Evolutionary conservation across 2,113 vertebrate genomes (phyloP), one percentile per base, ranked within the genome.

Genomic region (Pedetes capensis): DNA sequence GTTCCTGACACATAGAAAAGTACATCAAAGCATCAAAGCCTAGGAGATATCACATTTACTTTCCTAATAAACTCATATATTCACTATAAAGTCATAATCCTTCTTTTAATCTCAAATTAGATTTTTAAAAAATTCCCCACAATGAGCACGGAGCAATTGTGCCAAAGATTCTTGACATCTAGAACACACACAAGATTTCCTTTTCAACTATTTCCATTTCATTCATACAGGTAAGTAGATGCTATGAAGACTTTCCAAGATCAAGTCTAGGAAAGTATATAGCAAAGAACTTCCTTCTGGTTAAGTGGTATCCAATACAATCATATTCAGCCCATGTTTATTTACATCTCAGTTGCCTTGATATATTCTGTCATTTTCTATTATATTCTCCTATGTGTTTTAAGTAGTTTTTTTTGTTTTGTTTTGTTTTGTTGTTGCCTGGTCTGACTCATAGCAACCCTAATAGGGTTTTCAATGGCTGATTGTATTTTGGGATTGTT

Each of bases 391-490:
- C 95, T 94, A 71, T 95, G 91, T 90, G 96, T 39, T 93, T 76
- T 92, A 78, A 97, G 94, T 61, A 96, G 74, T 83, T 97, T 97
- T n/a, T n/a, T n/a, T n/a, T n/a, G n/a, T n/a, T n/a, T n/a, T n/a
- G n/a, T n/a, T n/a, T n/a, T n/a, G n/a, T n/a, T n/a, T n/a, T n/a
- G n/a, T n/a, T n/a, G n/a, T n/a, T n/a, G n/a, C n/a, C n/a, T n/a
- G n/a, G n/a, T n/a, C n/a, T n/a, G n/a, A n/a, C n/a, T n/a, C n/a
- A n/a, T n/a, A n/a, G n/a, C n/a, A n/a, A n/a, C n/a, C n/a, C n/a
- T n/a, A n/a, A n/a, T n/a, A n/a, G n/a, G n/a, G n/a, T n/a, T n/a
- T n/a, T n/a, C n/a, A n/a, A n/a, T n/a, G n/a, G n/a, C n/a, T n/a
- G n/a, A n/a, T n/a, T n/a, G n/a, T n/a, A n/a, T n/a, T n/a, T n/a